Conservation (phyloP, 2,888 invertebrate species). For the Plemyria rubiginata region DNA sequence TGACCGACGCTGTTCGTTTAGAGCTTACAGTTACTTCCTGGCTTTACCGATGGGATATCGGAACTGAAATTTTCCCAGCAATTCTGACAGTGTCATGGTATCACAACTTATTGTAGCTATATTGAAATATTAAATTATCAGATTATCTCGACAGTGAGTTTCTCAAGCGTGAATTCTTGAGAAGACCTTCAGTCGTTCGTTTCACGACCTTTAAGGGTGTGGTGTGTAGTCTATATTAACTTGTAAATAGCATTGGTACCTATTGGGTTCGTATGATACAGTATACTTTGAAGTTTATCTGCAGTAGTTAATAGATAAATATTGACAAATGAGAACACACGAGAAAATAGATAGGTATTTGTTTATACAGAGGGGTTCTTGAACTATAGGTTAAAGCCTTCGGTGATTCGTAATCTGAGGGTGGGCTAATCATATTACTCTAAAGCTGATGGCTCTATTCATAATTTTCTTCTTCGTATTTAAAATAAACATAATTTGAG, state of each 20-base stretch:
- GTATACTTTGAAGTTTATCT: constrained; percentile 11
- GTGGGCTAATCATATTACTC: constrained; percentile 15
- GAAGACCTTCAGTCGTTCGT: constrained; percentile 34
- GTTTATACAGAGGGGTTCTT: constrained; percentile 35
- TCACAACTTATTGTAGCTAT: constrained; percentile 5
- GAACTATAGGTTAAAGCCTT: constrained; percentile 25
- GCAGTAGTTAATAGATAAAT: constrained; percentile 23
- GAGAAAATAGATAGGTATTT: constrained; percentile 23
- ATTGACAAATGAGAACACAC: constrained; percentile 27
- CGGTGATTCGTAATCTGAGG: constrained; percentile 3
- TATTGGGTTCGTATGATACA: neutral
- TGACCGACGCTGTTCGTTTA: constrained; percentile 37
- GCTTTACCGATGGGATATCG: constrained; percentile 13
- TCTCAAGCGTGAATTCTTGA: constrained; percentile 31
- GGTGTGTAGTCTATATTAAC: constrained; percentile 27
- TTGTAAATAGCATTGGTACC: constrained; percentile 18
- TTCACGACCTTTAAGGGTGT: constrained; percentile 30
- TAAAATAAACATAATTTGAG: no score
- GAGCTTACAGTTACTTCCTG: constrained; percentile 27
- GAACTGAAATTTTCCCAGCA: constrained; percentile 21
- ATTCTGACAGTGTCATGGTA: constrained; percentile 6
- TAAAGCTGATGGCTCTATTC: constrained; percentile 10
- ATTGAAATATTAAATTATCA: constrained; percentile 18
- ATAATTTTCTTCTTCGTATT: no score
- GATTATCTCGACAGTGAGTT: constrained; percentile 31